Percentiles rank a stretch among this genome's conserved stretches.
Conservation (phyloP, 2,888 invertebrate genomes). For the Cecidostiba fungosa region DNA sequence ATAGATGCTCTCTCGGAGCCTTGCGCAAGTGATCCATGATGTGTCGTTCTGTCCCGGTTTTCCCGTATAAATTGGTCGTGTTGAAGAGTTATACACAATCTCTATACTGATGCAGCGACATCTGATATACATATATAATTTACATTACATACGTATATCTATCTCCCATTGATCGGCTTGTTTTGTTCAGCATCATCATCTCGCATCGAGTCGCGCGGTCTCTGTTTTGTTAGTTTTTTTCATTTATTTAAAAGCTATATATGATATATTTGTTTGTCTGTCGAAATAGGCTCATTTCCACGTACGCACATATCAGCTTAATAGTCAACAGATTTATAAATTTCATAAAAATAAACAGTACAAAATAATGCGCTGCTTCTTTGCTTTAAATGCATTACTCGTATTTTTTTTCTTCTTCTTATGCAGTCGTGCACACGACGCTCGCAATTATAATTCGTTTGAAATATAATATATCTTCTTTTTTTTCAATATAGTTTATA, state of each 20-base stretch:
- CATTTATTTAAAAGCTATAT: slow-evolving; percentile 27
- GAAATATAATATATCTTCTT: slow-evolving; percentile 16
- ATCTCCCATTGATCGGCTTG: background rate
- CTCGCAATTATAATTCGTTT: slow-evolving; percentile 33
- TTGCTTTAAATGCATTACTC: background rate
- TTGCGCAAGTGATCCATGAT: background rate
- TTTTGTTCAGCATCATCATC: background rate
- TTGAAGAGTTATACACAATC: slow-evolving; percentile 39
- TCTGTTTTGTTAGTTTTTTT: background rate
- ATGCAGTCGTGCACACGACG: background rate
- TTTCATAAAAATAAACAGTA: slow-evolving; percentile 57
- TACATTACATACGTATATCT: background rate
- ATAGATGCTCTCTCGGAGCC: background rate
- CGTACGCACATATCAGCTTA: slow-evolving; percentile 6
- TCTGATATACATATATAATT: background rate
- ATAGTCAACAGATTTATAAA: slow-evolving; percentile 45
- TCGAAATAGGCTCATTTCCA: slow-evolving; percentile 29
- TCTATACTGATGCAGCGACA: background rate
- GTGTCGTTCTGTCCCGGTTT: slow-evolving; percentile 41
- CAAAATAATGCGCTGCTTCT: slow-evolving; percentile 44
- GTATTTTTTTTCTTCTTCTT: background rate
- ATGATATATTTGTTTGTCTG: background rate
- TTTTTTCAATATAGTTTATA: slow-evolving; percentile 24
- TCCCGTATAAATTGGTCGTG: slow-evolving; percentile 54
- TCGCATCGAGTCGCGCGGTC: background rate